Conservation (phyloP, 1,140 invertebrate species). For the Magallana angulata region DNA sequence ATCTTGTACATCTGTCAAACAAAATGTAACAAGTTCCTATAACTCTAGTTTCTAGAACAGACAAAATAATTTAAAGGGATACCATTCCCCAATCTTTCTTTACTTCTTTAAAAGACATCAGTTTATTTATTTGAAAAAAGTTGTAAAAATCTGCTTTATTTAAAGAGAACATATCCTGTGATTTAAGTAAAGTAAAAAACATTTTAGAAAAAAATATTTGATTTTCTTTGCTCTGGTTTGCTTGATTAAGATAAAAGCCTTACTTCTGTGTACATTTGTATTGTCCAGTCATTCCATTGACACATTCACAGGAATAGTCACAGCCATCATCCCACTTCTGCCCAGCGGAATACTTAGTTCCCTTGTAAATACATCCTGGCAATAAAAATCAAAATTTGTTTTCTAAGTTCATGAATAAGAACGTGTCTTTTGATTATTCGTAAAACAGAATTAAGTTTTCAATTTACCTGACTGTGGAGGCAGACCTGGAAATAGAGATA, state of each 20-base stretch:
- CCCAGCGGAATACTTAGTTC: constrained; percentile 61
- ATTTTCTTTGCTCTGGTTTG: too few species aligned
- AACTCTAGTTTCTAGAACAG: constrained; percentile 13
- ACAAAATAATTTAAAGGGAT: background rate
- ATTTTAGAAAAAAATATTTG: too few species aligned
- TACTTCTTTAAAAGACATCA: too few species aligned
- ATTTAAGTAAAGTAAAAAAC: too few species aligned
- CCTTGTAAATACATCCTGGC: constrained; percentile 66
- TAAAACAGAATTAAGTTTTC: background rate
- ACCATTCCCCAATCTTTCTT: background rate
- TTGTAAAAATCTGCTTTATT: too few species aligned
- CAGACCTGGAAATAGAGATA: background rate
- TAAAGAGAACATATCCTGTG: too few species aligned
- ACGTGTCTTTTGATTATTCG: too few species aligned
- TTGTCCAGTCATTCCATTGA: constrained; percentile 66
- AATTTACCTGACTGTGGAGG: background rate
- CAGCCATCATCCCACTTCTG: constrained; percentile 67
- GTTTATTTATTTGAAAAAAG: too few species aligned
- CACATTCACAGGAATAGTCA: constrained; percentile 63
- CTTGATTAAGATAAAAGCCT: background rate
- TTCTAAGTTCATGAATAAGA: background rate
- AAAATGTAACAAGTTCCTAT: background rate
- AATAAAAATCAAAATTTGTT: background rate
- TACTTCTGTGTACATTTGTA: constrained; percentile 65
- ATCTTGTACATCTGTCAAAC: constrained; percentile 62